Evolutionary conservation across 1,140 invertebrate genomes (phyloP).

Genomic region (Condylostylus longicornis): DNA sequence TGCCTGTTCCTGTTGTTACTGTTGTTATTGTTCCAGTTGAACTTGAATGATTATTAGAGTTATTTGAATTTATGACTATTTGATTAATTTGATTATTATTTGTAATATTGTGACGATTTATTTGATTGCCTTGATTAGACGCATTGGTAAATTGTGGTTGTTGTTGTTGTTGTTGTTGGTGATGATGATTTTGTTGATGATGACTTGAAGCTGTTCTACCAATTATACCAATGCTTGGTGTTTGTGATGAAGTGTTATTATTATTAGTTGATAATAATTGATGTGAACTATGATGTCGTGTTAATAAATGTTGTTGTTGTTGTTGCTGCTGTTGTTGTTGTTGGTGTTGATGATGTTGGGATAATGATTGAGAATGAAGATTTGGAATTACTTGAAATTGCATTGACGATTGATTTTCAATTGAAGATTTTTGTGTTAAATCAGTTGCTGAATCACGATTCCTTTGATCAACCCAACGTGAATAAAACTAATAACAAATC

Average conservation of each 20-base stretch:
- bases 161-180: constrained; percentile 6
- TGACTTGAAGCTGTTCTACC: constrained; percentile 3
- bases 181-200: neutral
- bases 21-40: constrained; percentile 9
- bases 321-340: constrained; percentile 17
- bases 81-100: constrained; percentile 12
- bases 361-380: constrained; percentile 17
- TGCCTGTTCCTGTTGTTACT: neutral
- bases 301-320: constrained; percentile 3
- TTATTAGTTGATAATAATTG: constrained; percentile 8
- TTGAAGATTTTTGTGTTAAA: constrained; percentile 23
- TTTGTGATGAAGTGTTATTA: constrained; percentile 1
- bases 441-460: constrained; percentile 10
- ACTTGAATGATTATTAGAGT: constrained; percentile 16
- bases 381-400: constrained; percentile 32
- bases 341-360: constrained; percentile 26
- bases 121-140: neutral
- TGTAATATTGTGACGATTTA: constrained; percentile 8
- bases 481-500: constrained; percentile 16
- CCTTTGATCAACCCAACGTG: constrained; percentile 26
- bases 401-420: constrained; percentile 25
- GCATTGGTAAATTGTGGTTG: constrained; percentile 8
- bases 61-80: constrained; percentile 12
- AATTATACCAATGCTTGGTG: too few relatives aligned
- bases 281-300: too few relatives aligned